A percentile compares a stretch with the other conserved stretches of the same genome.
phyloP scores from a whole-genome alignment of 2,888 invertebrate species.

The Drosophila paramelanica region DNA sequence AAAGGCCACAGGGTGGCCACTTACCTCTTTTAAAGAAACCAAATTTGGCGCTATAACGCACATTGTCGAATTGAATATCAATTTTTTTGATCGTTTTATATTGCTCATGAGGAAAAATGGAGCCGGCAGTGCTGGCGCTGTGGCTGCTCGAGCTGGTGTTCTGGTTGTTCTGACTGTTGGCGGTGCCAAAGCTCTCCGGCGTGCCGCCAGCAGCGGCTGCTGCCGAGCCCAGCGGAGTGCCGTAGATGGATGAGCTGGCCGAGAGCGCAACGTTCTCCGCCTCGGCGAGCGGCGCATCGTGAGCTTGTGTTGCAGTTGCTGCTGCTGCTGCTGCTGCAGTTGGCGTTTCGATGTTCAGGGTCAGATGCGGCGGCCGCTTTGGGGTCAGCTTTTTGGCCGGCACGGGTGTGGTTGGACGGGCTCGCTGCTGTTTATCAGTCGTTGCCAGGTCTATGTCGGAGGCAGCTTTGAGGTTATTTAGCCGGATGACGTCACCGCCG shows the following conservation, averaged over 20 bases:
- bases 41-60: conserved; percentile 73
- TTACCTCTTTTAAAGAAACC: conserved; percentile 82
- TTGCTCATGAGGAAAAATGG: conserved; percentile 74
- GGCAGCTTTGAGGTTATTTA: conserved; percentile 49
- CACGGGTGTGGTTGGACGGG: conserved; percentile 66
- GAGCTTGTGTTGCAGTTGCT: conserved; percentile 16
- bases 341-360: conserved; percentile 48
- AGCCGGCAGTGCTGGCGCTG: conserved; percentile 44
- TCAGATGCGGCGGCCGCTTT: conserved; percentile 65
- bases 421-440: conserved; percentile 15
- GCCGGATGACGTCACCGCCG: conserved; percentile 57
- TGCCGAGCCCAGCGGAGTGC: conserved; percentile 50
- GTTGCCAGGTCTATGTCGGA: conserved; percentile 48
- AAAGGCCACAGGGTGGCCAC: conserved; percentile 17
- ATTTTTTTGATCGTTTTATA: conserved; percentile 75
- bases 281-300: conserved; percentile 52
- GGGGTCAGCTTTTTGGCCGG: conserved; percentile 54
- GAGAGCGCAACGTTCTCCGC: conserved; percentile 51
- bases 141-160: conserved; percentile 7
- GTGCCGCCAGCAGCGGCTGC: conserved; percentile 18
- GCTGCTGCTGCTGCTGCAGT: conserved; percentile 22
- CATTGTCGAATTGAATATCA: conserved; percentile 82
- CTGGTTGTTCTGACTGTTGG: conserved; percentile 25
- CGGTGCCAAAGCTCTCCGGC: conserved; percentile 24
- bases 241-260: conserved; percentile 52